These are phyloP conservation scores for Merops nubicus DNA, from an alignment of 2,113 vertebrate species.

Conservation along the genomic window DNA sequence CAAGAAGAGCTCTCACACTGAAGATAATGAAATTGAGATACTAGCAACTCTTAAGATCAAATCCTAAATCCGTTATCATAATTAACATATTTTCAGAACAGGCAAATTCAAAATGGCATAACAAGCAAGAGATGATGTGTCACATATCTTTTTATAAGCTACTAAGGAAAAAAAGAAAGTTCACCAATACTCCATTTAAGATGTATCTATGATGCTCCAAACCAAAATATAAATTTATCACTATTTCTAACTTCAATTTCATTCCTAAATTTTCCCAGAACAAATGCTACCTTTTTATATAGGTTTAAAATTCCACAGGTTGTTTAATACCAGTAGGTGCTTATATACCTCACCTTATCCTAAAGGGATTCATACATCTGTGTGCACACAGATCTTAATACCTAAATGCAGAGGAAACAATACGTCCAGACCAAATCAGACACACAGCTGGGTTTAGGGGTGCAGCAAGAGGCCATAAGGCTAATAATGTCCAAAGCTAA, in stretches of 20 bases:
- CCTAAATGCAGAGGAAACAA: background rate
- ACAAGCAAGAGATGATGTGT: constrained; percentile 35
- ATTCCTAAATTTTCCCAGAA: background rate
- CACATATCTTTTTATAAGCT: constrained; percentile 20
- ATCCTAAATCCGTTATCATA: constrained; percentile 47
- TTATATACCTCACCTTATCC: background rate
- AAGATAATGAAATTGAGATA: constrained; percentile 16
- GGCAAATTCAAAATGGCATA: constrained; percentile 51
- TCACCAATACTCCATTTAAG: background rate
- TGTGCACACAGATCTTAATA: background rate
- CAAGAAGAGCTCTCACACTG: constrained; percentile 27
- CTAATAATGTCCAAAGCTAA: background rate
- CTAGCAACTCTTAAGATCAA: constrained; percentile 57
- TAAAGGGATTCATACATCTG: background rate
- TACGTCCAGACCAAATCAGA: background rate
- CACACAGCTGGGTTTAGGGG: background rate
- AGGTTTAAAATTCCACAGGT: background rate
- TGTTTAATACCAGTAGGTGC: background rate
- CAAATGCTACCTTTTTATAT: background rate
- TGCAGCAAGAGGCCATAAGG: background rate
- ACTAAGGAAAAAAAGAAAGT: background rate
- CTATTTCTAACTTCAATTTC: background rate
- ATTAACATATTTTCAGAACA: constrained; percentile 62
- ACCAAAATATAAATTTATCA: background rate
- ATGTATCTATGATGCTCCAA: background rate